Evolutionary conservation across 2,113 vertebrate genomes (phyloP).

Genomic region (Dasyornis broadbenti): DNA sequence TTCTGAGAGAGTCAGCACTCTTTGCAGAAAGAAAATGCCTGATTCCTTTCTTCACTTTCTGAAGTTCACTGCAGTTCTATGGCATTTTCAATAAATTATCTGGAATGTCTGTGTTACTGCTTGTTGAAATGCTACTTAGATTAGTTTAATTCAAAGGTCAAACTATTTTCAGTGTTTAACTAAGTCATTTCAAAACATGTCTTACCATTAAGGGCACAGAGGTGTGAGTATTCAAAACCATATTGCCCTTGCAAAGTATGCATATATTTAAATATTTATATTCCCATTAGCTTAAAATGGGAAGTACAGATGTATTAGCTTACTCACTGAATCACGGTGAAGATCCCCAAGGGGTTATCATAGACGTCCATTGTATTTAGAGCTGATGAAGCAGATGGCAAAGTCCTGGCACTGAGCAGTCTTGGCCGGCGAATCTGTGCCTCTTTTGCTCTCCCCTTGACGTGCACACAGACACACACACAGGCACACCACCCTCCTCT

Average conservation of each 20-base stretch:
- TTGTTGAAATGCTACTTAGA: constrained; percentile 20
- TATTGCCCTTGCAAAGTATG: constrained; percentile 30
- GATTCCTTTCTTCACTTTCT: background rate
- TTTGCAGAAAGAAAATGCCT: background rate
- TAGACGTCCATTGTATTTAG: constrained; percentile 72
- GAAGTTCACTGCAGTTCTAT: background rate
- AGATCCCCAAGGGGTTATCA: constrained; percentile 78
- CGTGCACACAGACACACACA: background rate
- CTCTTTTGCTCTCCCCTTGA: background rate
- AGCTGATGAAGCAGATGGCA: background rate
- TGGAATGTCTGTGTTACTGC: background rate
- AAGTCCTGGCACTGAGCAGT: constrained; percentile 1
- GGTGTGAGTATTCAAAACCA: background rate
- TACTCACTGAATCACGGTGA: constrained; percentile 88
- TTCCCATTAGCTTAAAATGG: constrained; percentile 1
- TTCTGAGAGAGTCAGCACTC: background rate
- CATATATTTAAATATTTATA: constrained; percentile 43
- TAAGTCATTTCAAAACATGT: constrained; percentile 11
- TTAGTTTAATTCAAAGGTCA: constrained; percentile 54
- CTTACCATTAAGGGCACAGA: constrained; percentile 13
- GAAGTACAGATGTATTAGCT: background rate
- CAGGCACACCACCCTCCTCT: constrained; percentile 12
- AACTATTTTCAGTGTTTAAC: constrained; percentile 29
- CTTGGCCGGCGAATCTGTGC: background rate
- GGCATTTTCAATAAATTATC: constrained; percentile 31